A percentile compares a stretch with the other conserved stretches of the same genome.
phyloP scores from a whole-genome alignment of 92 coral and sea anemone species.

The Porites divaricata region DNA sequence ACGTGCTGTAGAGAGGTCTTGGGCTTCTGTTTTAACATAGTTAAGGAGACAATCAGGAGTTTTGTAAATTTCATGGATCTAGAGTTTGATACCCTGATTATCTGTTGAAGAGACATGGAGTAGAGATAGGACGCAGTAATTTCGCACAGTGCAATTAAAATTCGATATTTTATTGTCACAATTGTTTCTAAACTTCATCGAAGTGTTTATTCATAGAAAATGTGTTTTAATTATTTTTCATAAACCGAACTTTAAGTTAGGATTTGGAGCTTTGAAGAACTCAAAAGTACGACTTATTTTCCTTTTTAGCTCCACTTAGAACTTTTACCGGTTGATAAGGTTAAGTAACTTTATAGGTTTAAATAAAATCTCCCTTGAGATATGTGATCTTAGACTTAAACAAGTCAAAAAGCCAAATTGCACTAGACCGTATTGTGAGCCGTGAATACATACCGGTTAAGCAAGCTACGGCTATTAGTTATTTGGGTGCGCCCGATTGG shows the following conservation, averaged over 20 bases:
- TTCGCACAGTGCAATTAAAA: conserved; percentile 24
- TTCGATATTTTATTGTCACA: conserved; percentile 49
- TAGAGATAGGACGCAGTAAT: not conserved
- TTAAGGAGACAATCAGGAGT: too few species aligned
- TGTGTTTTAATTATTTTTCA: not conserved
- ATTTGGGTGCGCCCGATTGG: not conserved
- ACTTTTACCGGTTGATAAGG: not conserved
- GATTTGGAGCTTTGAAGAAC: not conserved
- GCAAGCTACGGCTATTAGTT: not conserved
- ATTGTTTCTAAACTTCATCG: conserved; percentile 51
- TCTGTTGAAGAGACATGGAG: not conserved
- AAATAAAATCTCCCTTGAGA: not conserved
- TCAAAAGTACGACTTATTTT: not conserved
- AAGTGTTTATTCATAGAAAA: conserved; percentile 48
- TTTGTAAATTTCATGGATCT: too few species aligned
- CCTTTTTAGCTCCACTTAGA: not conserved
- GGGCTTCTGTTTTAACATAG: too few species aligned
- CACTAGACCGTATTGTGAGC: not conserved
- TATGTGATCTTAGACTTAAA: not conserved
- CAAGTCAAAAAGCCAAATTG: conserved; percentile 34
- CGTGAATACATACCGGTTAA: not conserved
- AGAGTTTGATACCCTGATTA: too few species aligned
- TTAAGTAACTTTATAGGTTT: not conserved
- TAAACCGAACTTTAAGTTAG: not conserved
- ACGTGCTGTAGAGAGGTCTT: too few species aligned